Percentiles rank a stretch among this genome's conserved stretches.
Evolutionary conservation across 2,888 invertebrate species (phyloP).

Genomic region (Spialia ferax): DNA sequence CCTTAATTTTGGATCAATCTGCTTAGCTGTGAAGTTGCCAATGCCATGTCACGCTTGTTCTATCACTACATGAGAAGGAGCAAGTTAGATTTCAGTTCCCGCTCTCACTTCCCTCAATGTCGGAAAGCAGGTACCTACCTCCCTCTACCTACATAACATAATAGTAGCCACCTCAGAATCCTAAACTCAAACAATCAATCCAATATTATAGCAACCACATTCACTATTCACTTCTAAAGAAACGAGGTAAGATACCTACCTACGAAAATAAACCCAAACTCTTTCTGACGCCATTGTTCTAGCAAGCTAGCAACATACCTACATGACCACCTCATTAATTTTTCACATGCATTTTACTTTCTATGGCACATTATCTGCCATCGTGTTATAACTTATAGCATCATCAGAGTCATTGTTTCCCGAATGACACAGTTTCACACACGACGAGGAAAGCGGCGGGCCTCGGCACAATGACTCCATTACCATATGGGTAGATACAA

Average conservation of each 20-base stretch:
- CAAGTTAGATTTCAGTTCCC: too few species aligned
- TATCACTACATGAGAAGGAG: too few species aligned
- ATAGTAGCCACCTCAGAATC: too few species aligned
- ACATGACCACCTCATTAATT: not conserved
- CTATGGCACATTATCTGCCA: slow-evolving; percentile 19
- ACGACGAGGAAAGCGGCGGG: slow-evolving; percentile 58
- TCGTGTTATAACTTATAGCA: slow-evolving; percentile 10
- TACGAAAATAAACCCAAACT: not conserved
- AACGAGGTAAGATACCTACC: too few species aligned
- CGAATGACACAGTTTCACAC: slow-evolving; percentile 64
- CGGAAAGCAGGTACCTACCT: too few species aligned
- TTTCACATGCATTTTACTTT: slow-evolving; percentile 25
- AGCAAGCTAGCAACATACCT: not conserved
- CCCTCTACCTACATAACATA: too few species aligned
- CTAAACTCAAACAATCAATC: not conserved
- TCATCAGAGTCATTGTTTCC: slow-evolving; percentile 51
- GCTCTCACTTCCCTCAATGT: too few species aligned
- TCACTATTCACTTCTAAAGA: not conserved
- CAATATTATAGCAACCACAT: not conserved
- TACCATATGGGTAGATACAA: slow-evolving; percentile 17
- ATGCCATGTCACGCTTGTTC: too few species aligned
- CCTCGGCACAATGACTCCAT: slow-evolving; percentile 42
- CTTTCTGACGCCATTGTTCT: not conserved
- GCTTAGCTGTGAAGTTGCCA: too few species aligned
- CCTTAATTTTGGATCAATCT: too few species aligned